Base-by-base conservation (phyloP, 2,888 invertebrate genomes). In the Cylindroiulus punctatus region DNA sequence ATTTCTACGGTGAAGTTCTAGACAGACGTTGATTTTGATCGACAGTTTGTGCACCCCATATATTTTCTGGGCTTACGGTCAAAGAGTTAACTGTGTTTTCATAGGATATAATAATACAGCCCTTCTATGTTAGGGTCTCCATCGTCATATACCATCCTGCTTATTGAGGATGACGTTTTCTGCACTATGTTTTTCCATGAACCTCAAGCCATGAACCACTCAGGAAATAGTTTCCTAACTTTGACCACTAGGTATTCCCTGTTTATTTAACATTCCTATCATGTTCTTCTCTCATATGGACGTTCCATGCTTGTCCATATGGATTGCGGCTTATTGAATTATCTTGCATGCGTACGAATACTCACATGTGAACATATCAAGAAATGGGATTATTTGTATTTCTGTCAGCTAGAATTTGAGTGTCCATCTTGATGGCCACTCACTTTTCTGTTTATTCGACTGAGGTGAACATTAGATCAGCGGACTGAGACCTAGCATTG, bases 351-450 rank as follows among this genome's bases (percentile, higher is more conserved):
- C 12, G 22, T 76, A 26, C 30, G 76, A n/a, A 30, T 17, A 14
- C 30, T 76, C 76, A 76, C 14, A 12, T 10, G 26, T 22, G 26
- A 65, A n/a, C 26, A 30, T 10, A 26, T 76, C 76, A 30, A 30
- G 76, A 26, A 30, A 76, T 76, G 26, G 76, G 76, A 76, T 76
- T 76, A 76, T 76, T 76, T 76, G 76, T 76, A 76, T 76, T 76
- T 76, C 76, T 76, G 76, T 76, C 76, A 76, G 76, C 26, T 30
- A 76, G 14, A 76, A 76, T 76, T 76, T 76, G 76, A 76, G 76
- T 76, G 76, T 12, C 17, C 76, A 76, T 76, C 76, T 76, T 76
- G 76, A 76, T 76, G 76, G 76, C 26, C 76, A 76, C 76, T 76
- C 76, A 76, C 26, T 76, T 76, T 76, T 76, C 76, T 76, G 76